phyloP scores from a whole-genome alignment of 92 coral and sea anemone species.

The Siderastrea siderea region DNA sequence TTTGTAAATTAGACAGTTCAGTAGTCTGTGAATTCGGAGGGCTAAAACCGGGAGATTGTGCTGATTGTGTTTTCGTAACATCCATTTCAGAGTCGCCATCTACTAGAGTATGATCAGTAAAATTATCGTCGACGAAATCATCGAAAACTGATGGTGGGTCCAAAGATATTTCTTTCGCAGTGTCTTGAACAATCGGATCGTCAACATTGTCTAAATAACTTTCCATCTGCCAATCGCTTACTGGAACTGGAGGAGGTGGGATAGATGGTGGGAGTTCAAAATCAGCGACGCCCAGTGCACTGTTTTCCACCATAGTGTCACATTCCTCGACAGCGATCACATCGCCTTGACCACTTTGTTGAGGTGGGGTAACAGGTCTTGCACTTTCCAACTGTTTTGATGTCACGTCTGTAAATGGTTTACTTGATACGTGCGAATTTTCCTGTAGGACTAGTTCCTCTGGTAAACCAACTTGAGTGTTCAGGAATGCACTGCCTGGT shows the following conservation, averaged over 20 bases:
- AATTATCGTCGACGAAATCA: not conserved
- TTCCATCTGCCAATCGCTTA: not conserved
- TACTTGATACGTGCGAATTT: not conserved
- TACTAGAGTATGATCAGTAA: not conserved
- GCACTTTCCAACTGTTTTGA: not conserved
- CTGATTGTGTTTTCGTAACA: not conserved
- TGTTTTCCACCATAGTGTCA: conserved; percentile 6
- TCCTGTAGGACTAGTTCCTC: not conserved
- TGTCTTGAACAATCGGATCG: not conserved
- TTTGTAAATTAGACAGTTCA: not conserved
- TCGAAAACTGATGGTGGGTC: conserved; percentile 17
- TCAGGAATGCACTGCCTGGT: not conserved
- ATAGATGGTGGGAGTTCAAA: conserved; percentile 50
- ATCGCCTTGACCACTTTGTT: not conserved
- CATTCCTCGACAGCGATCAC: not conserved
- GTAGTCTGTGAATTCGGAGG: not conserved
- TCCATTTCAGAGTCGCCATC: not conserved
- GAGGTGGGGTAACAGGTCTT: not conserved
- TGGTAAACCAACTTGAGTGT: conserved; percentile 13
- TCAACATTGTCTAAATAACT: not conserved
- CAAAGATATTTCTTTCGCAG: not conserved
- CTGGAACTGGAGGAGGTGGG: conserved; percentile 71
- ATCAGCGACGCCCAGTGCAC: conserved; percentile 14
- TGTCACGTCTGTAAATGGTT: not conserved
- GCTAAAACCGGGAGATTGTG: not conserved